A percentile compares a stretch with the other conserved stretches of the same genome.
Conservation (phyloP, 2,888 invertebrate species). For the Drosophila algonquin region DNA sequence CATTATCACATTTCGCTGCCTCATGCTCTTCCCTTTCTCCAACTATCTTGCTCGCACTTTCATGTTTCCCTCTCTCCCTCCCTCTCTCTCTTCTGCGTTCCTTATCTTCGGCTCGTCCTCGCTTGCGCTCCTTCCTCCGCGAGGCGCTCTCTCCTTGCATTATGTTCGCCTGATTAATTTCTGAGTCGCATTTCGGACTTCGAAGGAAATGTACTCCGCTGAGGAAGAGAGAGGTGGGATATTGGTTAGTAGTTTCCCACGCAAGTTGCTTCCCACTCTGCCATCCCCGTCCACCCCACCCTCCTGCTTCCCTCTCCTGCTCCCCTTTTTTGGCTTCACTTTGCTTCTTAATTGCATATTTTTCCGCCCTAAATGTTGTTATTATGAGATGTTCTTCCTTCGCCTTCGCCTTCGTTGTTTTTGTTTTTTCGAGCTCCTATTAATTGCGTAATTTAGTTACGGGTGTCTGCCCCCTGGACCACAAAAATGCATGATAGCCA, state of each 20-base stretch:
- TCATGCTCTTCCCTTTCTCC: conserved; percentile 31
- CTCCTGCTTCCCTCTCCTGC: conserved; percentile 3
- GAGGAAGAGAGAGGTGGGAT: background rate
- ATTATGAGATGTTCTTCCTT: conserved; percentile 47
- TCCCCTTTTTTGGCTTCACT: conserved; percentile 10
- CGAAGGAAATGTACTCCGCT: too few relatives aligned
- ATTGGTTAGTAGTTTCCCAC: conserved; percentile 53
- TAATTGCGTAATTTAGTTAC: conserved; percentile 74
- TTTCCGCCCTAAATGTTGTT: conserved; percentile 63
- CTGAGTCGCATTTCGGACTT: conserved; percentile 34
- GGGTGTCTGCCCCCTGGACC: conserved; percentile 42
- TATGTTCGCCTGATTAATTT: conserved; percentile 78
- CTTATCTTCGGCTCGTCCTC: too few relatives aligned
- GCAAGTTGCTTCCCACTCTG: conserved; percentile 25
- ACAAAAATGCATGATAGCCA: conserved; percentile 57
- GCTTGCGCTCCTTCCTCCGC: too few relatives aligned
- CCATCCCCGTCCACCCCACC: background rate
- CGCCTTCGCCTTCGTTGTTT: background rate
- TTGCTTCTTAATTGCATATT: conserved; percentile 70
- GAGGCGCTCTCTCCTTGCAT: conserved; percentile 53
- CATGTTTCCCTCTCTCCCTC: background rate
- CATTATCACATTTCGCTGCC: conserved; percentile 65
- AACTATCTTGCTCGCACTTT: background rate
- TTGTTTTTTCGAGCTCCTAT: conserved; percentile 50
- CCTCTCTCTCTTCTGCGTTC: background rate